A percentile compares a stretch with the other conserved stretches of the same genome.
Evolutionary conservation across 2,797 vertebrate species (phyloP).

Genomic region (Lacerta bilineata): DNA sequence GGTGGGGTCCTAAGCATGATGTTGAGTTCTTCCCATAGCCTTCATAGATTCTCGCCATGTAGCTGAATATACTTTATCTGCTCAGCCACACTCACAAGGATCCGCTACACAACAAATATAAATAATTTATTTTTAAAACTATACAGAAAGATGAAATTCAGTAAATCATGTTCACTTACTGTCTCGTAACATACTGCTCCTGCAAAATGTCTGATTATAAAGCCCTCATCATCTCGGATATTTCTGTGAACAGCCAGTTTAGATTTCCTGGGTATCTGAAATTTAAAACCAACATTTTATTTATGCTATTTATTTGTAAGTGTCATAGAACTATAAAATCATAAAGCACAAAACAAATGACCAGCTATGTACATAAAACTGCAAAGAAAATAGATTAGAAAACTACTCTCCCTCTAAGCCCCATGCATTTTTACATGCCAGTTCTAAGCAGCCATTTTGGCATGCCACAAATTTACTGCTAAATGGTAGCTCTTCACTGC

Average conservation of each 20-base stretch:
- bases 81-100: neutral
- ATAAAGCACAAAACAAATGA: too few species aligned
- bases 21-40: neutral
- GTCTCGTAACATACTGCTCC: constrained; percentile 99
- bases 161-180: constrained; percentile 75
- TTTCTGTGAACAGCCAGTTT: constrained; percentile 95
- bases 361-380: constrained; percentile 44
- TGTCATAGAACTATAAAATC: too few species aligned
- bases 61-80: neutral
- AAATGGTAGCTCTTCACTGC: neutral
- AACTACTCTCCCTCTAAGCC: neutral
- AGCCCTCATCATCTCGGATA: constrained; percentile 96
- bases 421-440: neutral
- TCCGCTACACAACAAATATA: neutral
- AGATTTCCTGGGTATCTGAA: constrained; percentile 95
- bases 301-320: too few species aligned
- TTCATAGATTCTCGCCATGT: neutral
- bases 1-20: neutral
- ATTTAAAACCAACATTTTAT: constrained; percentile 32
- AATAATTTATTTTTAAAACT: neutral
- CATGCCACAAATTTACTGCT: neutral
- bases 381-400: neutral
- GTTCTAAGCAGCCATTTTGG: neutral
- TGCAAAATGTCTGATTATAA: constrained; percentile 95
- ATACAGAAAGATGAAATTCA: neutral